phyloP scores from a whole-genome alignment of 2,113 vertebrate genomes.

The Gobius niger region DNA sequence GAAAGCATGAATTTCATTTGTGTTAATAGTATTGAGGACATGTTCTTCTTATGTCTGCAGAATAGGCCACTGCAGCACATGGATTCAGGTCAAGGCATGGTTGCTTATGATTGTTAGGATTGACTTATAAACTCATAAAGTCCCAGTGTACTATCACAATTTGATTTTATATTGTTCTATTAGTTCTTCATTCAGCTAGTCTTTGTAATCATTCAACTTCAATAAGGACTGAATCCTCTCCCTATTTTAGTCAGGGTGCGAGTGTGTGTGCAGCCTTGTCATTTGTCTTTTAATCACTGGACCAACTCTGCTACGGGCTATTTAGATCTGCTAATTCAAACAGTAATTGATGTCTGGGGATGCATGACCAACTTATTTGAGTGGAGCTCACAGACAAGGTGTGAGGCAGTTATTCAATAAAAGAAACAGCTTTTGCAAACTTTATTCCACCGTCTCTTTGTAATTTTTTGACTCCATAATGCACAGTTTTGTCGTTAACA shows the following conservation, averaged over 20 bases:
- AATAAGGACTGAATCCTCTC: background rate
- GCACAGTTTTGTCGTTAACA: no score
- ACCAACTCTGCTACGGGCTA: background rate
- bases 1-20: background rate
- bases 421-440: background rate
- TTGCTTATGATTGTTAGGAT: background rate
- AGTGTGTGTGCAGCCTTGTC: background rate
- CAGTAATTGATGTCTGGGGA: background rate
- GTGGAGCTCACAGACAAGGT: background rate
- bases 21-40: background rate
- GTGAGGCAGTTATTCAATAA: background rate
- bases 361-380: background rate
- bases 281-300: background rate
- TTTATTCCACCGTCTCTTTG: background rate
- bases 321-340: background rate
- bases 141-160: background rate
- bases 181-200: background rate
- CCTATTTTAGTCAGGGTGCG: background rate
- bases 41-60: constrained; percentile 21
- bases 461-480: background rate
- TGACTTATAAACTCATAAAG: background rate
- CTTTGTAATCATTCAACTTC: background rate
- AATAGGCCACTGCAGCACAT: constrained; percentile 8
- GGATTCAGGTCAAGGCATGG: background rate
- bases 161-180: constrained; percentile 1